phyloP scores from a whole-genome alignment of 2,113 vertebrate genomes.

The Hemibagrus wyckioides region DNA sequence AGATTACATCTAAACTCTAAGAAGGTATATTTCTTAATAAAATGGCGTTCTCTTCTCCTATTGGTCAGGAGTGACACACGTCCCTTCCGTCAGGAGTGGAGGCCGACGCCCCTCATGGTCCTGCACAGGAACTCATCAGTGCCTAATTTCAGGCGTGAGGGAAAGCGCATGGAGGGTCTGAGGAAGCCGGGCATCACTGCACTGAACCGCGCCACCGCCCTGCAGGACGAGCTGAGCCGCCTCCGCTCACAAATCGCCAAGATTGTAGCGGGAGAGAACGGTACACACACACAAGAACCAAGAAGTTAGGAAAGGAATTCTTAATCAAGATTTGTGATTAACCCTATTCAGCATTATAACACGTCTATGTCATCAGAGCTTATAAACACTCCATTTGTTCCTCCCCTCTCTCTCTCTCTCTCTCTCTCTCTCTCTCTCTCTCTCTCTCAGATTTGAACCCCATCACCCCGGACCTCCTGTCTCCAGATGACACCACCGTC shows the following conservation, averaged over 20 bases:
- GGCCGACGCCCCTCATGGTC: conserved; percentile 91
- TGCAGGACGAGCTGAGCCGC: conserved; percentile 93
- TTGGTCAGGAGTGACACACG: conserved; percentile 85
- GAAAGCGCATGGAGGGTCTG: conserved; percentile 87
- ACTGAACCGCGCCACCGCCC: conserved; percentile 87
- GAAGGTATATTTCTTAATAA: background rate
- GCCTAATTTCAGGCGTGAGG: conserved; percentile 92
- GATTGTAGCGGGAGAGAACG: conserved; percentile 85
- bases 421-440: conserved; percentile 66
- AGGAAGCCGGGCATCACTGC: conserved; percentile 91
- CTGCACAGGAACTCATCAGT: conserved; percentile 97
- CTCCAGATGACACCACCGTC: conserved; percentile 90
- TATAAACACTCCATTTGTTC: background rate
- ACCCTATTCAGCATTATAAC: background rate
- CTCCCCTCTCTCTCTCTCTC: conserved; percentile 64
- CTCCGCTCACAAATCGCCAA: conserved; percentile 94
- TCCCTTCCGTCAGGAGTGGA: conserved; percentile 94
- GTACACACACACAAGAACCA: conserved; percentile 63
- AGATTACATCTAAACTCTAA: background rate
- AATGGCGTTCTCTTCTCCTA: background rate
- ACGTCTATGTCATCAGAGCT: background rate
- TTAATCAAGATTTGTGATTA: background rate
- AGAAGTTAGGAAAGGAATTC: background rate
- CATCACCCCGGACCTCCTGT: conserved; percentile 89
- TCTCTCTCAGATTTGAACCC: conserved; percentile 83